Base-by-base conservation (phyloP, 1,140 invertebrate species). In the Pachypsylla venusta region DNA sequence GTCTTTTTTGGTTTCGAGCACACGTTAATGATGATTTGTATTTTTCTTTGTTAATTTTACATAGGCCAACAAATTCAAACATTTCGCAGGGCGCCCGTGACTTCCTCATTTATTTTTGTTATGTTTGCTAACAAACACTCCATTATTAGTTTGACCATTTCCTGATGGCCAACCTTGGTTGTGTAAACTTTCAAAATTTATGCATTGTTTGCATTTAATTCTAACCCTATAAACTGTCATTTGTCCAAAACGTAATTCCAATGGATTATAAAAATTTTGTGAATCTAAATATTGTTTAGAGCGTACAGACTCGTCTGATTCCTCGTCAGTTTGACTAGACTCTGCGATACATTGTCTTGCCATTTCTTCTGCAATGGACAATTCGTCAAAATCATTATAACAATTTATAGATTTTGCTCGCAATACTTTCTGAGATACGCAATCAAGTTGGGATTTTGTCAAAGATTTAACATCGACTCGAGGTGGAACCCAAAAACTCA, bases 301-400 rank as follows among this genome's bases (percentile, higher is more conserved):
- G n/a, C 22, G 42, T 5, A 48, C 22, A 22, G 16, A 19, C n/a
- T 19, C 42, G 16, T 48, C 42, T 10, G 4, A 22, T 19, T n/a
- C 22, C 4, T 3, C 42, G 42, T 19, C n/a, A 4, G n/a, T n/a
- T 48, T 22, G n/a, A 19, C 42, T 22, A 48, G 42, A 22, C 22
- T 48, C n/a, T n/a, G n/a, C n/a, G 42, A 48, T 48, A 19, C 42
- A 48, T 22, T 48, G 42, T 48, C 22, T 48, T 22, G 42, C 42
- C 42, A 48, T 48, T n/a, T 48, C 42, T n/a, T 48, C 42, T 19
- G 7, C 42, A 19, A 48, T 48, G 7, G 22, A 3, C 42, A 48
- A 48, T 19, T 48, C 42, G 42, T 48, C 42, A 19, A 48, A 48
- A 19, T 4, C 42, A 19, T 4, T 5, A 22, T 48, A 48, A 22